Conservation (phyloP, 1,140 invertebrate species). For the Leptinotarsa lineolata region DNA sequence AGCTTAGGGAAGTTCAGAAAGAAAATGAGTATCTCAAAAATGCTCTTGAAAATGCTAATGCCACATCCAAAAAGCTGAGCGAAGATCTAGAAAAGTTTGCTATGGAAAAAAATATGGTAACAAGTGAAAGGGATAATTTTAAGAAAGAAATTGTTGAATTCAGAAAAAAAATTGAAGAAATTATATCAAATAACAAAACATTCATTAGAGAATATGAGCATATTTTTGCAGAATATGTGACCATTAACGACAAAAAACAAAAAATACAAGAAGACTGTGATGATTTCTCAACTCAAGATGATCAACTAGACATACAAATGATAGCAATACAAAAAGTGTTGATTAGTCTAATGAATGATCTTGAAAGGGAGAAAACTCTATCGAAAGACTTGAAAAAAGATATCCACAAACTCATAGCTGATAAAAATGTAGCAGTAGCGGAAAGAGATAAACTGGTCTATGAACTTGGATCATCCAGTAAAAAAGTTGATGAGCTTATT, state of each 20-base stretch:
- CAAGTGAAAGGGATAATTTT: no score
- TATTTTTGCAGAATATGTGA: no score
- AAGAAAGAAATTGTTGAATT: not conserved
- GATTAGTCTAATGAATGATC: not conserved
- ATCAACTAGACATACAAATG: no score
- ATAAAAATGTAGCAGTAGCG: not conserved
- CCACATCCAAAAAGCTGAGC: no score
- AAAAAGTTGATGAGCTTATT: not conserved
- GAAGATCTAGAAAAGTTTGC: no score
- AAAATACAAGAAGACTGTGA: no score
- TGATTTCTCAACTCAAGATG: no score
- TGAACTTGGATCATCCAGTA: not conserved
- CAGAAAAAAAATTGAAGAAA: not conserved
- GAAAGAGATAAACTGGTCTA: not conserved
- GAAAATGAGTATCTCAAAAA: conserved; percentile 38
- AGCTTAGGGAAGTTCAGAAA: conserved; percentile 48
- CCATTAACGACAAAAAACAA: no score
- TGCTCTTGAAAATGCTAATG: no score
- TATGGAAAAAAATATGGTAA: no score
- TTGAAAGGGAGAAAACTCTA: conserved; percentile 24
- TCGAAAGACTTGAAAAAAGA: not conserved
- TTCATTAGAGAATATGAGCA: no score
- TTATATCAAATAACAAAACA: no score
- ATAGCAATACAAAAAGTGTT: not conserved
- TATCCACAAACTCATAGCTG: conserved; percentile 4